Base-by-base conservation (phyloP, 1,140 invertebrate genomes). In the Lucilia cuprina region DNA sequence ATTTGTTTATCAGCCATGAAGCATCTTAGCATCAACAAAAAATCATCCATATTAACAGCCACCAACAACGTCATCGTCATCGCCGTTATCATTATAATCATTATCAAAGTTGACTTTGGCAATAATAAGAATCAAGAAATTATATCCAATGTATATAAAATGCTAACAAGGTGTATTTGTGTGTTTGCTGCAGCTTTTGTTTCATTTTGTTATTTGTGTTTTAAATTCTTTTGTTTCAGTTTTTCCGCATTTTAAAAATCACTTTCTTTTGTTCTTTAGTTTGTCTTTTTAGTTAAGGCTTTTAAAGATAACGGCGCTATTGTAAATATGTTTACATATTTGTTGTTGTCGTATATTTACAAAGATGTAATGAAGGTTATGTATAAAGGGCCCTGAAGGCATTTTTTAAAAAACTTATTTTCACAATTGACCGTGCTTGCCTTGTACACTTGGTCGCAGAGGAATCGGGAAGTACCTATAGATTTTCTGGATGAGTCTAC, bases 1-100 rank as follows among this genome's bases (percentile, higher is more conserved):
- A 9, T 70, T 70, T 70, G 65, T 19, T 70, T 21, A 70, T 70
- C 65, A 70, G n/a, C 65, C n/a, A 70, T 70, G 65, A 70, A 70
- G 21, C 65, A 70, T 70, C 25, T 30, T 19, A 21, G 19, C 65
- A 70, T 21, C 65, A 19, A 30, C 25, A 3, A 30, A 30, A 60
- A 60, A 60, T 14, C 65, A 70, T 3, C 19, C 17, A 21, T 21
- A 70, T 21, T 21, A 70, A 21, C 65, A 70, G 21, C 19, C 19
- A 70, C 65, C 65, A 70, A 12, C 19, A 70, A 70, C 8, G n/a
- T 19, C n/a, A 70, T 19, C 65, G 19, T 70, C 65, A 25, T 70
- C 21, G 8, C n/a, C 60, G n/a, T 70, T 8, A 70, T 70, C 21
- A 21, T 70, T 19, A 12, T 70, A 9, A 70, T 70, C 19, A 70